Evolutionary conservation across 2,113 vertebrate genomes (phyloP).

Genomic region (Microtus pennsylvanicus): DNA sequence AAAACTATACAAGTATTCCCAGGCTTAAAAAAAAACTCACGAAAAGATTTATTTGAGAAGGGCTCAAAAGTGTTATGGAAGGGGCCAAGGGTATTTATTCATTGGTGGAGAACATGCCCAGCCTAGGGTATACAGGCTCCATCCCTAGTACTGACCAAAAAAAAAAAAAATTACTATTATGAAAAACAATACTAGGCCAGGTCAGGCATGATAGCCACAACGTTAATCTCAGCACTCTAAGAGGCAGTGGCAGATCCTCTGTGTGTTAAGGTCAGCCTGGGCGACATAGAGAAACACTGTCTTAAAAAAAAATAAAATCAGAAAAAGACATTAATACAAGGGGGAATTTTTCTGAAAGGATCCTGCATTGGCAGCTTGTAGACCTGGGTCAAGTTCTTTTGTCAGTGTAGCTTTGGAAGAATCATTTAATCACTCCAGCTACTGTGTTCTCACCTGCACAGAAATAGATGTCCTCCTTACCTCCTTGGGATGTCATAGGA

Average conservation of each 20-base stretch:
- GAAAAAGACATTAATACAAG: slow-evolving; percentile 23
- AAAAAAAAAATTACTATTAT: background rate
- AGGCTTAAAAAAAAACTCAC: background rate
- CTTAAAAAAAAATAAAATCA: background rate
- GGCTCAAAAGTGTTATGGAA: background rate
- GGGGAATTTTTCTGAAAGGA: slow-evolving; percentile 40
- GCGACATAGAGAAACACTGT: background rate
- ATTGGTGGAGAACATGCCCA: background rate
- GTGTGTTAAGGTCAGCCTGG: background rate
- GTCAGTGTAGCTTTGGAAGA: background rate
- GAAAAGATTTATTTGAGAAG: background rate
- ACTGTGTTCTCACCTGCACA: background rate
- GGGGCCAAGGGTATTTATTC: background rate
- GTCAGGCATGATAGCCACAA: background rate
- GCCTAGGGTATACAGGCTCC: background rate
- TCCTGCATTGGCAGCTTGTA: background rate
- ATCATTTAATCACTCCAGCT: background rate
- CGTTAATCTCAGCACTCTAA: background rate
- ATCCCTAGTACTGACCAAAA: background rate
- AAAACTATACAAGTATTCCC: background rate
- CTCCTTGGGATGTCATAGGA: background rate
- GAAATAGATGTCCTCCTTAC: background rate
- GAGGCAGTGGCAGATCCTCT: background rate
- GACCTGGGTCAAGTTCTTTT: slow-evolving; percentile 25
- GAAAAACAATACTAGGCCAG: background rate